Evolutionary conservation across 2,113 vertebrate genomes (phyloP), one percentile per base, ranked within the genome.

Genomic region (Hypanus sabinus): DNA sequence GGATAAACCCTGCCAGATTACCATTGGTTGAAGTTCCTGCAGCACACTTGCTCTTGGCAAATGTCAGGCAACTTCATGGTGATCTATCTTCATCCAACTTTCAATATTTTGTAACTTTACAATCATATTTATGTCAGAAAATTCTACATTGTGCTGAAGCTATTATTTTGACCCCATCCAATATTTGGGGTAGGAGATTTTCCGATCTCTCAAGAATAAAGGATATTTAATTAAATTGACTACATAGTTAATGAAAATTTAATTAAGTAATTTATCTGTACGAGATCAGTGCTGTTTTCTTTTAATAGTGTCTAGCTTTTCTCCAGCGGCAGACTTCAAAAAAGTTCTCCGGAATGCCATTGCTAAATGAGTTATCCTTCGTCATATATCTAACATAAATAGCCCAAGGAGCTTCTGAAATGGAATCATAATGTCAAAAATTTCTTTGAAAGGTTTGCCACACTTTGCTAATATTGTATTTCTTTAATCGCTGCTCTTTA

Each of bases 281-380:
- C 94, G 96, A 96, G 97, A 97, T 97, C 96, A 96, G 95, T 94
- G 95, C 95, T 96, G 96, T 97, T 97, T 97, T 77, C 97, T 95
- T 95, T 97, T 95, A 94, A 95, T 96, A 94, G 94, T 97, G 96
- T 98, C 98, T 98, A 97, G 97, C 97, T 97, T 95, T 96, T 96
- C 96, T 97, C 96, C 96, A 96, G 97, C 97, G 97, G 97, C 97
- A 96, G 95, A 97, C 97, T 97, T 98, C 97, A 97, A 98, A 97
- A 65, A 97, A 96, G 96, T 96, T 97, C 97, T 97, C 96, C 97
- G 97, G 97, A 97, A 97, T 97, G 97, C 95, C 95, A 94, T 96
- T 95, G 95, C 97, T 98, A 97, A 98, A 96, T 97, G 97, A 97
- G 97, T 98, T 98, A 97, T 96, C 96, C 97, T 98, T 98, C 98